Conservation (phyloP, 2,888 invertebrate species). For the Poecilus cupreus region DNA sequence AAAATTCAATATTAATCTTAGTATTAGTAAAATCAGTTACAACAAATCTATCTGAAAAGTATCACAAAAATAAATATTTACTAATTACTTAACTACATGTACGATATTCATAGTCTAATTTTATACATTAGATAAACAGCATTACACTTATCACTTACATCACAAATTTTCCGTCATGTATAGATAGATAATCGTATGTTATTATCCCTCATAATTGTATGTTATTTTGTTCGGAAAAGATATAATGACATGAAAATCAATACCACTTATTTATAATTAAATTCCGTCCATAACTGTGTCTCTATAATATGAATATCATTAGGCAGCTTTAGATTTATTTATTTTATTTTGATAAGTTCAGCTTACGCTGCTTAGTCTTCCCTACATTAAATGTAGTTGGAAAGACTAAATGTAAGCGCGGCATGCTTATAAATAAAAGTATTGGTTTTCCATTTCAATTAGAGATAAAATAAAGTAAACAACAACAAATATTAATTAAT, state of each 20-base stretch:
- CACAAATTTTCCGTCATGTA: background rate
- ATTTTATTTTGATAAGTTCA: no score
- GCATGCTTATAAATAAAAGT: no score
- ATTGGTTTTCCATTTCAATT: background rate
- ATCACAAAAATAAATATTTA: background rate
- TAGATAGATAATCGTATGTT: background rate
- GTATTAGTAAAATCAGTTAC: no score
- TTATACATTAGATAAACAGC: constrained; percentile 18
- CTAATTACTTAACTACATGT: constrained; percentile 17
- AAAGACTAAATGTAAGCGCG: no score
- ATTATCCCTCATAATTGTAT: constrained; percentile 14
- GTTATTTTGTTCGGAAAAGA: background rate
- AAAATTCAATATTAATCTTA: no score
- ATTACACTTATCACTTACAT: constrained; percentile 3
- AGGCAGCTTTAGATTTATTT: no score
- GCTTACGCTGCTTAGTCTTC: no score
- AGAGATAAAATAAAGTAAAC: background rate
- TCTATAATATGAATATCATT: background rate
- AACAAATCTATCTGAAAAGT: background rate
- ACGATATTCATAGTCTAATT: constrained; percentile 13
- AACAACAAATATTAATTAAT: constrained; percentile 24
- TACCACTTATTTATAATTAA: constrained; percentile 20
- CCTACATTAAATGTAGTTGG: no score
- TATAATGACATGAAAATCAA: constrained; percentile 9
- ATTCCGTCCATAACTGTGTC: background rate